These are phyloP conservation scores for Thymelicus sylvestris DNA, from an alignment of 2,888 invertebrate genomes.

Conservation along the genomic window DNA sequence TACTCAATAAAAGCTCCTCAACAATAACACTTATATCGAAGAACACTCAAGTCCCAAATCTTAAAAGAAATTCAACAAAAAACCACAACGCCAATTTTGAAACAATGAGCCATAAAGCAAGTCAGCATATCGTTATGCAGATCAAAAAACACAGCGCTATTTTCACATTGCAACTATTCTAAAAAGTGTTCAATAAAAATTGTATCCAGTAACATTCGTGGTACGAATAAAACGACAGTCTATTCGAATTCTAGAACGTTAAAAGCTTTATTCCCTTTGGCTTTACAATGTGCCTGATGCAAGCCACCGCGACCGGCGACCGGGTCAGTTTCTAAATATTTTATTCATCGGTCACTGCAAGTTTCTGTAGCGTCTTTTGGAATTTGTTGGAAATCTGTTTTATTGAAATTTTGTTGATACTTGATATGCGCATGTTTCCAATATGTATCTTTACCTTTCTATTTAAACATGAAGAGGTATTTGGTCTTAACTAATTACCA, in stretches of 20 bases:
- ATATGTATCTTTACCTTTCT: no score
- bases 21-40: no score
- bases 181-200: not conserved
- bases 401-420: not conserved
- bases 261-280: slow-evolving; percentile 20
- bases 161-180: not conserved
- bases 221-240: not conserved
- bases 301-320: not conserved
- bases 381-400: not conserved
- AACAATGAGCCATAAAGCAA: no score
- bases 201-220: not conserved
- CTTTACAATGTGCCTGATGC: slow-evolving; percentile 12
- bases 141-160: not conserved
- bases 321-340: slow-evolving; percentile 15
- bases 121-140: no score
- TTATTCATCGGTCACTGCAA: slow-evolving; percentile 12
- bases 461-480: no score
- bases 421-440: not conserved
- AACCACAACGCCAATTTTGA: no score
- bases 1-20: no score
- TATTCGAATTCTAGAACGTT: not conserved
- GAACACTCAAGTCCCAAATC: no score
- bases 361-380: slow-evolving; percentile 5
- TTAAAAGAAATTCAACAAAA: no score
- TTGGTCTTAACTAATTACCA: no score